Percentiles rank a stretch among this genome's conserved stretches.
These are phyloP conservation scores for Drosophila bocki DNA, from an alignment of 1,140 invertebrate species.

Conservation along the genomic window DNA sequence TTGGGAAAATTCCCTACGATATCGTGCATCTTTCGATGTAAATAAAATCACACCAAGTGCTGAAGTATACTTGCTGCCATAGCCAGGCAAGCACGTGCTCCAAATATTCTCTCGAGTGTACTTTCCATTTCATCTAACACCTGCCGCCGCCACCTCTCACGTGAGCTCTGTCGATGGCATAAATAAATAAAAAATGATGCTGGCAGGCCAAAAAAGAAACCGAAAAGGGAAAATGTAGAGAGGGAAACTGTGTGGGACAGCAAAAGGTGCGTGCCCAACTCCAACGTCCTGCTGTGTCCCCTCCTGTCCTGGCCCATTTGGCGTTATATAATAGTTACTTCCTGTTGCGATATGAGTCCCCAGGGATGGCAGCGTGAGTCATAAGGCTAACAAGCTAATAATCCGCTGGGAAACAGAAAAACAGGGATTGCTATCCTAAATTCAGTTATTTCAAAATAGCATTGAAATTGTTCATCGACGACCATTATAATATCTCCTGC, in stretches of 20 bases:
- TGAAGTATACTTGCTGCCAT: slow-evolving; percentile 55
- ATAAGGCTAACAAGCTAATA: slow-evolving; percentile 20
- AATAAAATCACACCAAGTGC: slow-evolving; percentile 76
- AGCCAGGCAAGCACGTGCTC: slow-evolving; percentile 57
- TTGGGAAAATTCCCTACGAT: slow-evolving; percentile 7
- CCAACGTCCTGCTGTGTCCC: slow-evolving; percentile 12
- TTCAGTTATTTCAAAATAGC: not conserved
- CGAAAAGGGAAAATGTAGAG: slow-evolving; percentile 17
- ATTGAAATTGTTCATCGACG: too few species aligned
- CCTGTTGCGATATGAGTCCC: slow-evolving; percentile 46
- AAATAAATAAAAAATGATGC: slow-evolving; percentile 82
- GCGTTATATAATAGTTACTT: slow-evolving; percentile 72
- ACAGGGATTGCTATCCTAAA: not conserved
- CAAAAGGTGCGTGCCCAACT: slow-evolving; percentile 66
- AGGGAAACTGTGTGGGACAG: slow-evolving; percentile 10
- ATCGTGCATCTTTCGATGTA: slow-evolving; percentile 43
- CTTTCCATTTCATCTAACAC: slow-evolving; percentile 80
- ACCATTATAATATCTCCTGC: not conserved
- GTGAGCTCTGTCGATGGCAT: slow-evolving; percentile 50
- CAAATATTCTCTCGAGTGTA: slow-evolving; percentile 78
- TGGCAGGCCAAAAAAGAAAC: slow-evolving; percentile 27
- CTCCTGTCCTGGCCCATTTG: slow-evolving; percentile 57
- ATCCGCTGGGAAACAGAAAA: not conserved
- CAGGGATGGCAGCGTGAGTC: slow-evolving; percentile 57
- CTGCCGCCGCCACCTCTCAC: slow-evolving; percentile 23